phyloP scores from a whole-genome alignment of 2,113 vertebrate genomes.

The Nicator chloris region DNA sequence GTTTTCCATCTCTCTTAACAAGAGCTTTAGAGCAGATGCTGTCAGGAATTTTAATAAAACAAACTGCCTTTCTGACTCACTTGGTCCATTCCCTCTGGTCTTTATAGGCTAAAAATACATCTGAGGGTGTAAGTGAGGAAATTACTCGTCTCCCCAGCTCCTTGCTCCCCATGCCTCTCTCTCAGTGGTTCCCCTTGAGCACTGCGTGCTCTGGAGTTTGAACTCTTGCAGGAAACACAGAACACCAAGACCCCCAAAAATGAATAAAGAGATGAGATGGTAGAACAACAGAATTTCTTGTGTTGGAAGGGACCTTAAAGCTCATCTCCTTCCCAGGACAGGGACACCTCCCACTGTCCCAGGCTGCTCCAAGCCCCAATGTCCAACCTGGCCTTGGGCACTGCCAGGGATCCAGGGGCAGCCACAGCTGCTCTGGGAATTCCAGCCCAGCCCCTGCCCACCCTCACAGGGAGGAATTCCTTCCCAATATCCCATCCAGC shows the following conservation, averaged over 20 bases:
- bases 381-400: neutral
- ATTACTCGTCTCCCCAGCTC: neutral
- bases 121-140: neutral
- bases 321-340: no score
- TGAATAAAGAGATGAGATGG: neutral
- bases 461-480: rapidly evolving
- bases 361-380: neutral
- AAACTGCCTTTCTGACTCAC: neutral
- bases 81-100: neutral
- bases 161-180: neutral
- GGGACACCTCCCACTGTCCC: neutral
- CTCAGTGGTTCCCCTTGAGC: neutral
- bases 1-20: constrained; percentile 32
- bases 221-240: neutral
- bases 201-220: neutral
- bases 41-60: constrained; percentile 49
- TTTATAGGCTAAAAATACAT: neutral
- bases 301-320: neutral
- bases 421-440: neutral
- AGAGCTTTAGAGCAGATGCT: neutral
- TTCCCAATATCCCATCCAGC: rapidly evolving
- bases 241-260: neutral
- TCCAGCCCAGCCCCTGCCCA: rapidly evolving
- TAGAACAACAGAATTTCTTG: no score
- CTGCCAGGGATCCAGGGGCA: neutral